Conservation (phyloP, 2,888 invertebrate species). For the Lacanobia oleracea region DNA sequence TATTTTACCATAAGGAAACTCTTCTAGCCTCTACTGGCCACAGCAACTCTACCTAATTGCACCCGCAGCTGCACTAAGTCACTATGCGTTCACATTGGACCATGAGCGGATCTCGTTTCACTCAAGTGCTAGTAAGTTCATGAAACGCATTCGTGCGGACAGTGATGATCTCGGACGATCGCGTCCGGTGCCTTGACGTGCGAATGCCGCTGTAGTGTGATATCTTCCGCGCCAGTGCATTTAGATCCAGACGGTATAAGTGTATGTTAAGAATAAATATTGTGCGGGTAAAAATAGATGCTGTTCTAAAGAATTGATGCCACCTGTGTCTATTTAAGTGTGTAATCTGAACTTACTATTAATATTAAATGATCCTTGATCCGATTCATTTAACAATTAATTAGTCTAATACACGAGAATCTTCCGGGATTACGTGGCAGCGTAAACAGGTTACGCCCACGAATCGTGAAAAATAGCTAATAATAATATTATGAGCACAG, state of each 20-base stretch:
- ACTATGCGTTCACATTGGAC: neutral
- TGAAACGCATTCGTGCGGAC: slow-evolving; percentile 41
- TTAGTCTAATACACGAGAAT: neutral
- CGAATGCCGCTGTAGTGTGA: slow-evolving; percentile 32
- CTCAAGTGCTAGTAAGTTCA: slow-evolving; percentile 27
- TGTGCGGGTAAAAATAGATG: neutral
- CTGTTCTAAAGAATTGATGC: neutral
- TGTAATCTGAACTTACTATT: neutral
- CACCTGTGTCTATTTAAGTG: neutral
- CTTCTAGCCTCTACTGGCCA: neutral
- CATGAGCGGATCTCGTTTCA: slow-evolving; percentile 10
- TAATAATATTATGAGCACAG: neutral
- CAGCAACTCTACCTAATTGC: neutral
- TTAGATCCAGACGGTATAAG: neutral
- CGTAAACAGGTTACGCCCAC: neutral
- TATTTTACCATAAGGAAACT: neutral
- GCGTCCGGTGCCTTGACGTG: slow-evolving; percentile 20
- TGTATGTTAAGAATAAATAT: neutral
- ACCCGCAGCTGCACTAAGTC: neutral
- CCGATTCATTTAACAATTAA: slow-evolving; percentile 35
- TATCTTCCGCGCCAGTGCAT: slow-evolving; percentile 22
- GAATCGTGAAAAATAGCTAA: neutral
- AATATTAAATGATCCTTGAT: slow-evolving; percentile 19
- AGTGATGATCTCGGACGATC: slow-evolving; percentile 28
- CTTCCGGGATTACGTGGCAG: neutral